Percentiles rank a stretch among this genome's conserved stretches.
Evolutionary conservation across 2,888 invertebrate species (phyloP).

Genomic region (Holacanthella duospinosa): DNA sequence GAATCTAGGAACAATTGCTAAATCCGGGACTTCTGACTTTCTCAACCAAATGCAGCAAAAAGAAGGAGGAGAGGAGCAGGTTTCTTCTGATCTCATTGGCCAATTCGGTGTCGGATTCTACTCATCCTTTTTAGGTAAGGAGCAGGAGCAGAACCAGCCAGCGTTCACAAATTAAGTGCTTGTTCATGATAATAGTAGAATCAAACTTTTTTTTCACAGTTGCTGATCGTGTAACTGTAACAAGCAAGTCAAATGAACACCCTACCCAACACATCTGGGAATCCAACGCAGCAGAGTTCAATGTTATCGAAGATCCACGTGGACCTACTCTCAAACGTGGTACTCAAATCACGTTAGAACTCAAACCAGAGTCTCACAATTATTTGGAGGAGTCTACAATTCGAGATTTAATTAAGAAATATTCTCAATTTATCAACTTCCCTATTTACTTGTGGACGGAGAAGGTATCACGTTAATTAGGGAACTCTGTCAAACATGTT

Average conservation of each 20-base stretch:
- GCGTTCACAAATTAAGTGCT: neutral
- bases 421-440: slow-evolving; percentile 99
- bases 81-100: slow-evolving; percentile 95
- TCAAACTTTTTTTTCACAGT: slow-evolving; percentile 47
- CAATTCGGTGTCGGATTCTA: slow-evolving; percentile 99
- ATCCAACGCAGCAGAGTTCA: slow-evolving; percentile 83
- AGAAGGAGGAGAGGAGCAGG: slow-evolving; percentile 44
- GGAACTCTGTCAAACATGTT: neutral
- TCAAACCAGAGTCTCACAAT: slow-evolving; percentile 95
- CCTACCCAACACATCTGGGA: slow-evolving; percentile 89
- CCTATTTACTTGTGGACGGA: slow-evolving; percentile 90
- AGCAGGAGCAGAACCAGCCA: too few relatives aligned
- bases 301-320: slow-evolving; percentile 84
- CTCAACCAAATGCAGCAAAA: slow-evolving; percentile 74
- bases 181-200: neutral
- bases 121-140: slow-evolving; percentile 69
- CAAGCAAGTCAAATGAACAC: slow-evolving; percentile 88
- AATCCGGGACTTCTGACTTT: slow-evolving; percentile 94
- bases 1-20: slow-evolving; percentile 96
- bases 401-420: slow-evolving; percentile 84
- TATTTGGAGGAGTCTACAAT: slow-evolving; percentile 88
- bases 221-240: slow-evolving; percentile 89
- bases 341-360: slow-evolving; percentile 73
- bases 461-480: slow-evolving; percentile 47
- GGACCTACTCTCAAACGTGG: slow-evolving; percentile 84